Conservation (phyloP, 2,113 vertebrate species). For the Sorex araneus region DNA sequence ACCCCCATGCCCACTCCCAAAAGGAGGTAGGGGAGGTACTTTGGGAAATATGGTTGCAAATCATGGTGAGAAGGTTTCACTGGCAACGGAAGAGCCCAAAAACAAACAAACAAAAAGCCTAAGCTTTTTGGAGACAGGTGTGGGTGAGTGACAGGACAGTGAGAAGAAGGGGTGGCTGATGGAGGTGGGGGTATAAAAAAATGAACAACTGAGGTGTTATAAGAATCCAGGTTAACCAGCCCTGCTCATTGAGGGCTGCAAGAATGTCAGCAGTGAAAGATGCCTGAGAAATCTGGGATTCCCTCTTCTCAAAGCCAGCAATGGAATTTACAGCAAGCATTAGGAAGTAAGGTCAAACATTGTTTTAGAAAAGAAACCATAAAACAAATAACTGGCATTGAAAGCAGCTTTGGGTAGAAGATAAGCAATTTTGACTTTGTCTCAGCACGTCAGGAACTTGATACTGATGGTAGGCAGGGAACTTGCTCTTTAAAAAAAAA, state of each 20-base stretch:
- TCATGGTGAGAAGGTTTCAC: not conserved
- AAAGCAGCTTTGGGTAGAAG: conserved; percentile 51
- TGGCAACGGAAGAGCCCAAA: not conserved
- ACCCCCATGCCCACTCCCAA: too few species aligned
- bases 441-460: not conserved
- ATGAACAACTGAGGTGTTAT: not conserved
- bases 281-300: not conserved
- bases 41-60: not conserved
- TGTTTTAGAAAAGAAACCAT: conserved; percentile 12
- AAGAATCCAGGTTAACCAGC: not conserved
- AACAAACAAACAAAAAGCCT: too few species aligned
- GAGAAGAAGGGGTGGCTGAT: not conserved
- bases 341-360: not conserved
- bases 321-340: not conserved
- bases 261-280: not conserved
- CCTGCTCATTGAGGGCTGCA: not conserved
- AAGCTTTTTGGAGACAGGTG: not conserved
- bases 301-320: not conserved
- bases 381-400: not conserved
- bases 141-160: not conserved
- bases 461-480: not conserved
- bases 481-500: not conserved
- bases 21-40: too few species aligned
- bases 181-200: not conserved
- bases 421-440: not conserved